Conservation (phyloP, 1,140 invertebrate species). For the Eriocheir sinensis region DNA sequence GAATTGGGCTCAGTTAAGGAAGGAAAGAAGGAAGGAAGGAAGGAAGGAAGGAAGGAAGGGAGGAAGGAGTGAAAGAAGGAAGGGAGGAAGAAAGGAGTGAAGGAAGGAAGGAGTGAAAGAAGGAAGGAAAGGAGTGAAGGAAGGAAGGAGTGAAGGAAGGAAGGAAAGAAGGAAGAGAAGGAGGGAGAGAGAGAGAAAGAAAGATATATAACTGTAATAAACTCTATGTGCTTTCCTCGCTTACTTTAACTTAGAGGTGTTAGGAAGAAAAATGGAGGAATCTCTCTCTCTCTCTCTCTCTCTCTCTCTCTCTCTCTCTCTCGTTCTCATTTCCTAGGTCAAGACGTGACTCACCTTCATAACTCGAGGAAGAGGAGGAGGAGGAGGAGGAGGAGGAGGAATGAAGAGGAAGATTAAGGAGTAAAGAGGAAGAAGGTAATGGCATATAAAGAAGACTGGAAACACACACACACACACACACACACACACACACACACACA, state of each 20-base stretch:
- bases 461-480: slow-evolving; percentile 36
- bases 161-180: neutral
- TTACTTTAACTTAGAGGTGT: neutral
- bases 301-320: slow-evolving; percentile 48
- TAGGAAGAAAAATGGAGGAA: neutral
- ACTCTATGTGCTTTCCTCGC: neutral
- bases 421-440: neutral
- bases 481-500: slow-evolving; percentile 40
- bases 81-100: neutral
- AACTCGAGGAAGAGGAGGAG: no score
- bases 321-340: neutral
- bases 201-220: neutral
- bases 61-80: neutral
- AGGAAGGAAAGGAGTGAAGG: neutral
- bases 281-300: slow-evolving; percentile 62
- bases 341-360: no score
- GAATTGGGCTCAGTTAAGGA: neutral
- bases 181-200: neutral
- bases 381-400: neutral
- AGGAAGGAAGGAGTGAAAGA: neutral
- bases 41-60: neutral
- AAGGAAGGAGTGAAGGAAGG: neutral
- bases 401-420: neutral
- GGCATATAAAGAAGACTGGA: neutral
- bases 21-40: neutral